phyloP scores from a whole-genome alignment of 1,140 invertebrate species.

The Drosophila nikananu region DNA sequence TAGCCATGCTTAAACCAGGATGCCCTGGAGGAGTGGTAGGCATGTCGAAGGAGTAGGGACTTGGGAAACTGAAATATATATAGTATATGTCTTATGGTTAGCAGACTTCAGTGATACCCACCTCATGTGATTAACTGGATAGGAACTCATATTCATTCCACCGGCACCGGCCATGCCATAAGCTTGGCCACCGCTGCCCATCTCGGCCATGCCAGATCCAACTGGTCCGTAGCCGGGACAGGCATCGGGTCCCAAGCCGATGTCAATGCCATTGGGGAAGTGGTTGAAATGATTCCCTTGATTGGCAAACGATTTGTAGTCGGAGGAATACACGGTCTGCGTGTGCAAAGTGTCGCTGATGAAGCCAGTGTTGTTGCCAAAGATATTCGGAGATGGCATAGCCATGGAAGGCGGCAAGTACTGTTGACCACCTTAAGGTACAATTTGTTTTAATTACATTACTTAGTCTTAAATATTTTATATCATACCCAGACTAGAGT shows the following conservation, averaged over 20 bases:
- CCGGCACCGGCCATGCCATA: constrained; percentile 37
- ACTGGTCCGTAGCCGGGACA: constrained; percentile 3
- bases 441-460: background rate
- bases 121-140: constrained; percentile 39
- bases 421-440: background rate
- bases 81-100: background rate
- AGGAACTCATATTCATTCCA: constrained; percentile 18
- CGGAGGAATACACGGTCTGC: constrained; percentile 44
- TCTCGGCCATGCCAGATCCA: constrained; percentile 24
- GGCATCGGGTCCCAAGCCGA: constrained; percentile 28
- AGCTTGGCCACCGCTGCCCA: constrained; percentile 39
- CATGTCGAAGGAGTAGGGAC: constrained; percentile 29
- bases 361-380: constrained; percentile 11
- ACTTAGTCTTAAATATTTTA: background rate
- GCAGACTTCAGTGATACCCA: background rate
- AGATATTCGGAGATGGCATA: constrained; percentile 1
- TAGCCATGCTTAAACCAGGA: background rate
- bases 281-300: constrained; percentile 46
- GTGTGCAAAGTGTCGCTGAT: constrained; percentile 29
- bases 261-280: constrained; percentile 44
- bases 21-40: background rate
- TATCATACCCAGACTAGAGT: background rate
- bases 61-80: constrained; percentile 20
- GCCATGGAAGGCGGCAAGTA: constrained; percentile 10
- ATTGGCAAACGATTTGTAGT: constrained; percentile 31